A percentile compares a stretch with the other conserved stretches of the same genome.
phyloP scores from a whole-genome alignment of 2,888 invertebrate genomes.

The Eupithecia tripunctaria region DNA sequence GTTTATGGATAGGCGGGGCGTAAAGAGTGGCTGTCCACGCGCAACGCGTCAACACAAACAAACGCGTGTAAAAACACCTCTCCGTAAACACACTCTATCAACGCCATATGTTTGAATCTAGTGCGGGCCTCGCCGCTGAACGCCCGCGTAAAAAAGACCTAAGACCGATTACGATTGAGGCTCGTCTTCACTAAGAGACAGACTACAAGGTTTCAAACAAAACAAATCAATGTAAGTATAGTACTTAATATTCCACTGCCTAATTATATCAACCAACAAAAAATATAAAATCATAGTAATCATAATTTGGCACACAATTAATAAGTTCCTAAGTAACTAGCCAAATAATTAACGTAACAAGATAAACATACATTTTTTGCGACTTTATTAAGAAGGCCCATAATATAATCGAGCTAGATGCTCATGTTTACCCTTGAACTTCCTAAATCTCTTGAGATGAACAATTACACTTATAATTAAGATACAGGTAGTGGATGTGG shows the following conservation, averaged over 20 bases:
- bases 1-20: too few relatives aligned
- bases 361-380: constrained; percentile 23
- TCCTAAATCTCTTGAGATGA: constrained; percentile 27
- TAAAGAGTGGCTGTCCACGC: too few relatives aligned
- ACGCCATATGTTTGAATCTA: too few relatives aligned
- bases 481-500: background rate
- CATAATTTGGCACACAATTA: constrained; percentile 12
- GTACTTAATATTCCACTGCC: background rate
- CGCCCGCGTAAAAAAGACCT: too few relatives aligned
- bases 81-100: too few relatives aligned
- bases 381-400: constrained; percentile 10
- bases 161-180: background rate
- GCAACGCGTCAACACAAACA: too few relatives aligned
- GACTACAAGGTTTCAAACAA: background rate
- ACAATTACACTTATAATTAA: constrained; percentile 13
- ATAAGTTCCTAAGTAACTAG: constrained; percentile 11
- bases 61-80: too few relatives aligned
- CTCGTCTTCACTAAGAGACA: background rate
- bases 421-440: constrained; percentile 5
- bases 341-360: constrained; percentile 28
- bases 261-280: background rate
- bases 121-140: too few relatives aligned
- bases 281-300: background rate
- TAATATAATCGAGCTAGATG: constrained; percentile 12
- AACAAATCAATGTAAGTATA: background rate